Conservation (phyloP, 1,140 invertebrate genomes). For the Euschistus heros region DNA sequence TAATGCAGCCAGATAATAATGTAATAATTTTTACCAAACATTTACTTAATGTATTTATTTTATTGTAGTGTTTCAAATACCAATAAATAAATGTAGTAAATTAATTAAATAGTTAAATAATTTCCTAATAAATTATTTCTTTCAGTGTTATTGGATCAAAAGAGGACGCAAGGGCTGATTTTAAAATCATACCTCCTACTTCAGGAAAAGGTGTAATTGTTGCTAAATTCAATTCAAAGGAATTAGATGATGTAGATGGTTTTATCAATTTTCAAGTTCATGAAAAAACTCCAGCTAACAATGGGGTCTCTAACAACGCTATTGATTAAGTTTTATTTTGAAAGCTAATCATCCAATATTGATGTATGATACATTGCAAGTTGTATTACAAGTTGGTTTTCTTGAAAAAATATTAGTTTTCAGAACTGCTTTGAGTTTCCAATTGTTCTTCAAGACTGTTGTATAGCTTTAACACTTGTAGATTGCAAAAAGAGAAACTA, state of each 20-base stretch:
- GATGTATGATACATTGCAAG: not conserved
- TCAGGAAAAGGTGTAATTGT: conserved; percentile 62
- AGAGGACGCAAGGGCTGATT: conserved; percentile 51
- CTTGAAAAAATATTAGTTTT: no score
- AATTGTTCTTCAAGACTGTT: no score
- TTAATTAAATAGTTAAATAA: not conserved
- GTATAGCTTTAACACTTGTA: no score
- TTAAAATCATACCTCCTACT: conserved; percentile 57
- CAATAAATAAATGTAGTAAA: not conserved
- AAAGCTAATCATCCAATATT: not conserved
- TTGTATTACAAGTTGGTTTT: not conserved
- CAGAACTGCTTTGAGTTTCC: no score
- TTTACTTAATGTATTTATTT: no score
- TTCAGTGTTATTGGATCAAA: conserved; percentile 29
- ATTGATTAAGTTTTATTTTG: not conserved
- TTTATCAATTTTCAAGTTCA: conserved; percentile 38
- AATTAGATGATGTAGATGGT: conserved; percentile 74
- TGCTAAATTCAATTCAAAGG: conserved; percentile 69
- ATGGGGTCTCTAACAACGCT: not conserved
- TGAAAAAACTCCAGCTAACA: not conserved
- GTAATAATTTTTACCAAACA: no score
- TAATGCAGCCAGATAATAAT: no score
- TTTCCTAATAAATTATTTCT: conserved; percentile 20
- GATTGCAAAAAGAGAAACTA: no score
- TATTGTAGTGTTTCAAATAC: no score